Evolutionary conservation across 2,113 vertebrate genomes (phyloP).

Genomic region (Cricetomys ansorgei): DNA sequence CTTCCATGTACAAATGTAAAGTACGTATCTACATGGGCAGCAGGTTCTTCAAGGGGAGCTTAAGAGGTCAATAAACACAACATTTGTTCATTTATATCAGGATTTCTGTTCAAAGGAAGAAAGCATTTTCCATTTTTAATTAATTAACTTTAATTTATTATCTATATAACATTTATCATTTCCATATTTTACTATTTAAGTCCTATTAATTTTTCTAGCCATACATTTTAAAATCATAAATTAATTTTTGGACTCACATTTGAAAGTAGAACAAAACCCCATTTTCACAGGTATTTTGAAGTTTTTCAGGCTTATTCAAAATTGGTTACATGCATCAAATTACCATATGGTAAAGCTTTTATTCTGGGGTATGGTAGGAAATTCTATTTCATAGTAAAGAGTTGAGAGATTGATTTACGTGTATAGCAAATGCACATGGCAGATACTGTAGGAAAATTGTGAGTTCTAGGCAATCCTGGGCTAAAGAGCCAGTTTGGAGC

Average conservation of each 20-base stretch:
- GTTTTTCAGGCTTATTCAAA: background rate
- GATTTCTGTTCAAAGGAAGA: background rate
- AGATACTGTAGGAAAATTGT: background rate
- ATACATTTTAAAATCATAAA: background rate
- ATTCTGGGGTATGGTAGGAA: background rate
- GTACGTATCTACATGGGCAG: background rate
- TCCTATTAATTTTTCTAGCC: background rate
- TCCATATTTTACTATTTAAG: background rate
- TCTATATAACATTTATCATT: background rate
- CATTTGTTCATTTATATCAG: background rate
- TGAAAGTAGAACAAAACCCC: background rate
- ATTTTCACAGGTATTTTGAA: background rate
- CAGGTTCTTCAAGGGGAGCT: background rate
- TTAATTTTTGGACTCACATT: background rate
- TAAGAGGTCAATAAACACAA: background rate
- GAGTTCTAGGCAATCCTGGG: background rate
- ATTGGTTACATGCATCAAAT: background rate
- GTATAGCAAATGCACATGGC: background rate
- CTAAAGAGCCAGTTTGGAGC: background rate
- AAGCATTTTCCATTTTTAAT: background rate
- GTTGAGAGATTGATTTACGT: background rate
- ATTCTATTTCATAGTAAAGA: background rate
- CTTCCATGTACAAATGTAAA: background rate
- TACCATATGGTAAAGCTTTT: background rate
- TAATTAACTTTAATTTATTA: too few relatives aligned